Percentiles rank a stretch among this genome's conserved stretches.
Evolutionary conservation across 92 coral and sea anemone species (phyloP).

Genomic region (Siderastrea radians): DNA sequence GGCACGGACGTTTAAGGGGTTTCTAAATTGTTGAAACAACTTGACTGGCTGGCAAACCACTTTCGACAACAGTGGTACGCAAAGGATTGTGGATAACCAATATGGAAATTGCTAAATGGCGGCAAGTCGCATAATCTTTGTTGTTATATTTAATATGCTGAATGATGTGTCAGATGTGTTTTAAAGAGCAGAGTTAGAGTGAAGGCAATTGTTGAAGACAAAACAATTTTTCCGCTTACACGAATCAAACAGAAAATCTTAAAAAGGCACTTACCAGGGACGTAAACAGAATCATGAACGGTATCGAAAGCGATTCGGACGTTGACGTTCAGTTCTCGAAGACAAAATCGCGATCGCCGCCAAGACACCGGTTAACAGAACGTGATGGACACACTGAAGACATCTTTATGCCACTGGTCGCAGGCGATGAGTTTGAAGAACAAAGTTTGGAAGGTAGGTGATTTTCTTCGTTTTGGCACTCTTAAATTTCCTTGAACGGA

Average conservation of each 20-base stretch:
- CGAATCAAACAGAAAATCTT: not conserved
- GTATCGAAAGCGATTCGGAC: not conserved
- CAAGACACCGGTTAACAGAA: not conserved
- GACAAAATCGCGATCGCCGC: constrained; percentile 28
- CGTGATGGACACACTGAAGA: constrained; percentile 14
- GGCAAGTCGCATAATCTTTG: not conserved
- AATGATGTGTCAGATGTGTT: not conserved
- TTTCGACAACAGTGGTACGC: not conserved
- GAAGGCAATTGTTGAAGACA: not conserved
- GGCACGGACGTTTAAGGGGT: too few relatives aligned
- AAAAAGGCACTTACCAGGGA: not conserved
- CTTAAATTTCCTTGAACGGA: not conserved
- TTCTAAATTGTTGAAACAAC: not conserved
- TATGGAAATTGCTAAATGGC: not conserved
- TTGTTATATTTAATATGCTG: not conserved
- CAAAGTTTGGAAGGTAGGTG: constrained; percentile 10
- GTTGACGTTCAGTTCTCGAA: constrained; percentile 1
- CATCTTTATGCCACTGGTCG: constrained; percentile 37
- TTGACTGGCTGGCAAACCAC: not conserved
- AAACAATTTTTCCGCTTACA: not conserved
- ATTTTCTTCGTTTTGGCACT: not conserved
- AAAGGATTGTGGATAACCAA: not conserved
- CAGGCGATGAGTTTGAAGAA: constrained; percentile 46
- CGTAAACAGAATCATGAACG: constrained; percentile 5
- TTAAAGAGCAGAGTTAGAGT: not conserved